Evolutionary conservation across 2,797 vertebrate species (phyloP).

Genomic region (Leptoclinus maculatus): DNA sequence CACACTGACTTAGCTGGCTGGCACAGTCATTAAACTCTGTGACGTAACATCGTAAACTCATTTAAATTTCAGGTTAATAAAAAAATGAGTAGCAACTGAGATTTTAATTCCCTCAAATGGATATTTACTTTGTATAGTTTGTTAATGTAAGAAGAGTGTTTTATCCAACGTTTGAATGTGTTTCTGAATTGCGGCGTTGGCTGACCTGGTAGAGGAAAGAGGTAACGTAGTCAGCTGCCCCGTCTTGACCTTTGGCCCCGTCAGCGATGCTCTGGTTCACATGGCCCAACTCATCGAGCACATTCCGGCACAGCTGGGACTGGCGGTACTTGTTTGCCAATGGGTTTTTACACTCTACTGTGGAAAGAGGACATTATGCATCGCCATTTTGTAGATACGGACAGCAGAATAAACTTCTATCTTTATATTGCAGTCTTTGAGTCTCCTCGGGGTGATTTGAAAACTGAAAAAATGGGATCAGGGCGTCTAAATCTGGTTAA

Average conservation of each 20-base stretch:
- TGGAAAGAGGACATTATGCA: not conserved
- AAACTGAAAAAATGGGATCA: not conserved
- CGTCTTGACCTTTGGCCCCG: not conserved
- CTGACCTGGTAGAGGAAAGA: slow-evolving; percentile 85
- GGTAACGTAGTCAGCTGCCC: slow-evolving; percentile 70
- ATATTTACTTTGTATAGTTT: not conserved
- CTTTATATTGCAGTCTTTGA: not conserved
- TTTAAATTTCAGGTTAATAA: slow-evolving; percentile 13
- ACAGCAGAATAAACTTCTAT: not conserved
- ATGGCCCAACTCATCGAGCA: slow-evolving; percentile 73
- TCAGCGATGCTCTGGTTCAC: slow-evolving; percentile 25
- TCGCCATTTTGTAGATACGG: slow-evolving; percentile 1
- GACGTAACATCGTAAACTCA: slow-evolving; percentile 20
- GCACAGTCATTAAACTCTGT: slow-evolving; percentile 10
- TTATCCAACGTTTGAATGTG: not conserved
- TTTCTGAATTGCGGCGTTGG: not conserved
- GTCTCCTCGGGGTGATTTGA: not conserved
- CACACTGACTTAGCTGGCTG: slow-evolving; percentile 6
- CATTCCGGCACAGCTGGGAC: slow-evolving; percentile 65
- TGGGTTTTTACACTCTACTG: slow-evolving; percentile 50
- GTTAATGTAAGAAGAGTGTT: not conserved
- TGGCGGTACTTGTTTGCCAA: slow-evolving; percentile 70
- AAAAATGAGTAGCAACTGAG: not conserved
- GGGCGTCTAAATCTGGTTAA: not conserved
- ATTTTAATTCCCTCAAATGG: not conserved